phyloP scores from a whole-genome alignment of 2,888 invertebrate genomes.

The Harmothoe impar region DNA sequence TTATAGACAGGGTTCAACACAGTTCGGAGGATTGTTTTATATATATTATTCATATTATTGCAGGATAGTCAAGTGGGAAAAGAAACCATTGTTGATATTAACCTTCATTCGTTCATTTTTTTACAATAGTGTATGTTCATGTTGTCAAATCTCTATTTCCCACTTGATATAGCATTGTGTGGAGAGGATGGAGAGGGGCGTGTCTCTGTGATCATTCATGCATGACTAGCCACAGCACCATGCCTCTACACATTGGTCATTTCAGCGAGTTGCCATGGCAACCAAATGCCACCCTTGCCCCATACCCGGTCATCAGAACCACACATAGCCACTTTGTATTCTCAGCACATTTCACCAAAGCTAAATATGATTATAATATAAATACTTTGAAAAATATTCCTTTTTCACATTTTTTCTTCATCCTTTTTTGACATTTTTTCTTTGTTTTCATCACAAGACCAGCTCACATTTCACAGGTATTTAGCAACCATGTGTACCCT shows the following conservation, averaged over 20 bases:
- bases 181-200: background rate
- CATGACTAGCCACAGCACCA: background rate
- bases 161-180: slow-evolving; percentile 53
- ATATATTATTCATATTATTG: background rate
- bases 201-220: background rate
- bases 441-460: slow-evolving; percentile 58
- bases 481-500: slow-evolving; percentile 54
- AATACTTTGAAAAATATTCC: slow-evolving; percentile 53
- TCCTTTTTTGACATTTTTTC: background rate
- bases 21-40: background rate
- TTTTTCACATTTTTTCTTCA: background rate
- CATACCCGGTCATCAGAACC: slow-evolving; percentile 1
- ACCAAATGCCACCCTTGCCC: background rate
- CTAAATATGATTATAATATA: background rate
- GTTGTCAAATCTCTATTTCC: background rate
- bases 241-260: slow-evolving; percentile 22
- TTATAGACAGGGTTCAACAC: slow-evolving; percentile 40
- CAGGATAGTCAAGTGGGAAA: slow-evolving; percentile 12
- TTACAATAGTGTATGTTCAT: background rate
- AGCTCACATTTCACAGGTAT: slow-evolving; percentile 31
- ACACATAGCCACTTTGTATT: slow-evolving; percentile 9
- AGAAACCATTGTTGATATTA: background rate
- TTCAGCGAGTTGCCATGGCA: slow-evolving; percentile 43
- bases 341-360: background rate
- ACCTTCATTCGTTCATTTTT: background rate